Evolutionary conservation across 2,113 vertebrate genomes (phyloP), one percentile per base, ranked within the genome.

Genomic region (Chlorodrepanis virens): DNA sequence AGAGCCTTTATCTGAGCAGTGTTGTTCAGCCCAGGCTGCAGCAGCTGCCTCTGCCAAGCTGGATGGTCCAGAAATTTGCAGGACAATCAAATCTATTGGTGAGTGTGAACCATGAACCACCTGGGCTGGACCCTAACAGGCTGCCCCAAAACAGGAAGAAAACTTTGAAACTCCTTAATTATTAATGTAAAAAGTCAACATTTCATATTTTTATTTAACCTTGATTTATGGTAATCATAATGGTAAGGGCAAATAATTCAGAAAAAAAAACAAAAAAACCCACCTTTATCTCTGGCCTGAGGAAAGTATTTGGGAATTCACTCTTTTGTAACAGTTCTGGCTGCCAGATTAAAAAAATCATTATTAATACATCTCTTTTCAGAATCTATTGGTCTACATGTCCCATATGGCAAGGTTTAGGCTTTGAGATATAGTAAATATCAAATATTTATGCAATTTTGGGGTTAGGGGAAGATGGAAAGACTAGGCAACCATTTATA

Each of bases 391-490:
- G 42, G 57, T 49, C 45, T 88, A 65, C 45, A 4, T 65, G 33
- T 65, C n/a, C 54, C 79, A 77, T 81, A 86, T 76, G 50, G 45
- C 45, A 95, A 60, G 31, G 29, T 65, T 83, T 74, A 91, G 47
- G 12, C 40, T 81, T 83, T 70, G 33, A 86, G 59, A 83, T 63
- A 22, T 22, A 70, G 44, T 19, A 85, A 90, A 79, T 85, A 88
- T 50, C 15, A 94, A 83, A 88, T 74, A 88, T 70, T 85, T 86
- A 59, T 54, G 19, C 14, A 70, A 42, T 80, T 88, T 86, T 50
- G 47, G 9, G 13, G 12, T 53, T 7, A 9, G 5, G 5, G 21
- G 9, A 50, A 56, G 42, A 70, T 9, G 88, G 33, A 69, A 92
- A 80, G 28, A 59, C 47, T 59, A 63, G 81, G 9, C 5, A 86